phyloP scores from a whole-genome alignment of 1,140 invertebrate genomes.

The Bilobella aurantiaca region DNA sequence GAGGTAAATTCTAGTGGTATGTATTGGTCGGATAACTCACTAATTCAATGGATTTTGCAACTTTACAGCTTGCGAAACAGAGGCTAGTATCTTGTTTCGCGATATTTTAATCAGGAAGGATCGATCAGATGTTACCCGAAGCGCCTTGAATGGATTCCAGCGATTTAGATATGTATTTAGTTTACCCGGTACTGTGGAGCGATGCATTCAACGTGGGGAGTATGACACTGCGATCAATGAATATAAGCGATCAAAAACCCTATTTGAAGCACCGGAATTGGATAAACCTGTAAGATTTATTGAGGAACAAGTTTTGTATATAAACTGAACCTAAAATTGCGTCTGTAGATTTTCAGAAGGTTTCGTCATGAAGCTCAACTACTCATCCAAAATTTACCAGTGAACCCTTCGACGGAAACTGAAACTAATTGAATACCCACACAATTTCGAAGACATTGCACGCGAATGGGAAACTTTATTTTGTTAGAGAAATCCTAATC shows the following conservation, averaged over 20 bases:
- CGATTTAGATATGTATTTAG: conserved; percentile 88
- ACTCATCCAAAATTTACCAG: conserved; percentile 68
- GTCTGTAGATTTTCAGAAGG: conserved; percentile 61
- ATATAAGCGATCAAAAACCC: conserved; percentile 86
- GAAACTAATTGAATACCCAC: conserved; percentile 76
- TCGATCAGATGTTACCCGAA: conserved; percentile 86
- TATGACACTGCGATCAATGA: conserved; percentile 97
- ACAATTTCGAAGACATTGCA: conserved; percentile 81
- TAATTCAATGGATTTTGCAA: no score
- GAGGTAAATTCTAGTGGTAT: conserved; percentile 40
- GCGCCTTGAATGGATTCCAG: conserved; percentile 82
- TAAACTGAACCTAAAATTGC: background rate
- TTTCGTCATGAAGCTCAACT: conserved; percentile 83
- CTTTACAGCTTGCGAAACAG: conserved; percentile 78
- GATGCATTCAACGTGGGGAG: conserved; percentile 85
- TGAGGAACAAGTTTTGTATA: background rate
- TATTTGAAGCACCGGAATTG: conserved; percentile 74
- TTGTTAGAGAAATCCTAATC: no score
- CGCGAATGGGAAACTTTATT: no score
- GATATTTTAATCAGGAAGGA: conserved; percentile 88
- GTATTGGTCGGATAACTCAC: background rate
- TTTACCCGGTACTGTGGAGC: conserved; percentile 83
- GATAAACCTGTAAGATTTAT: conserved; percentile 60
- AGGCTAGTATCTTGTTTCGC: conserved; percentile 87
- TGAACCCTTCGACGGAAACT: conserved; percentile 70